Evolutionary conservation across 2,113 vertebrate species (phyloP), one percentile per base, ranked within the genome.

Genomic region (Dicaeum eximium): DNA sequence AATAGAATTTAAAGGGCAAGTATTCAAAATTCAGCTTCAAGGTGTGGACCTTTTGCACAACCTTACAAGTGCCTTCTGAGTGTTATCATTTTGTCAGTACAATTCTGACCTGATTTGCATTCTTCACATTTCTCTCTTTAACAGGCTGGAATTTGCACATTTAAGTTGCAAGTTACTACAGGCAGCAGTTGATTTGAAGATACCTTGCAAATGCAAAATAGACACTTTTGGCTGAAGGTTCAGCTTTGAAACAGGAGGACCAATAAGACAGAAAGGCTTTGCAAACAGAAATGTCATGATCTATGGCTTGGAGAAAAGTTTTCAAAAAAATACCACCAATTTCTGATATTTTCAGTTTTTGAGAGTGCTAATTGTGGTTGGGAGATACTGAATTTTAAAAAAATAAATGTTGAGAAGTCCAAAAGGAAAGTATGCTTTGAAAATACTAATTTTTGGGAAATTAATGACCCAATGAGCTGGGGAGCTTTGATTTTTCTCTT

Each of bases 1-100:
- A 82, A 92, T 31, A 88, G 85, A 92, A 92, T 90, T 93, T 93
- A 96, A 96, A 96, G 90, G 92, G 85, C 67, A 93, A 80, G 15
- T 62, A 74, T 86, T 96, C 87, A 80, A 95, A 95, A 90, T 83
- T 88, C 88, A 94, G 22, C 67, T 93, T 77, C 64, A 77, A 94
- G 79, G 54, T 93, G 56, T 78, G 85, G 82, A 94, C 84, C 81
- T 95, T 95, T 90, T 65, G 30, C 45, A 73, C 62, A 95, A 88
- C 58, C 81, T 92, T 92, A 96, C 85, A 90, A 83, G 74, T 77
- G 35, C 42, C 80, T 93, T 82, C 58, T 56, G 38, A 74, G 64
- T 44, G 51, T 85, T 91, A 90, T 31, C 15, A 40, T 94, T 94
- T 86, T 45, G 56, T 80, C 82, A 22, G 60, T 64, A 16, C 19